A percentile compares a stretch with the other conserved stretches of the same genome.
These are phyloP conservation scores for Syrista parreyssii DNA, from an alignment of 2,888 invertebrate genomes.

Conservation along the genomic window DNA sequence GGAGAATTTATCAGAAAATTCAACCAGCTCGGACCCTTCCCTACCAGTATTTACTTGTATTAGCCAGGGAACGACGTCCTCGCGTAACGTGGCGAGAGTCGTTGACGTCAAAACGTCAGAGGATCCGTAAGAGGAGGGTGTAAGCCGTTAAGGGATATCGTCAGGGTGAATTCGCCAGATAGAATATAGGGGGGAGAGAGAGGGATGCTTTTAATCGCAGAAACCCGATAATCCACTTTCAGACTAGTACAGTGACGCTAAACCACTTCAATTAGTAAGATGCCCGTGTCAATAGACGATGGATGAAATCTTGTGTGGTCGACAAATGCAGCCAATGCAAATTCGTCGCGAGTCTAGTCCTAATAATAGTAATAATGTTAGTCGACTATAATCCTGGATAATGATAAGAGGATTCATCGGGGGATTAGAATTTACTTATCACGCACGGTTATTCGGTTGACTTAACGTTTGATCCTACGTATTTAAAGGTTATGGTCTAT, in stretches of 20 bases:
- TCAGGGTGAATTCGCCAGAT: neutral
- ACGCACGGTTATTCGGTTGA: neutral
- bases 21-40: neutral
- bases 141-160: neutral
- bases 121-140: neutral
- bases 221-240: conserved; percentile 14
- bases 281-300: conserved; percentile 4
- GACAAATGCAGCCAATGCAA: neutral
- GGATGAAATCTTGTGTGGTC: neutral
- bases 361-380: neutral
- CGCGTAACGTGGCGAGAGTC: neutral
- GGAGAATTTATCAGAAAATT: neutral
- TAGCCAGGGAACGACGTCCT: neutral
- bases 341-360: neutral
- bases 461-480: neutral
- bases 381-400: neutral
- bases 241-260: conserved; percentile 9
- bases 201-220: conserved; percentile 7
- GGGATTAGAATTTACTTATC: neutral
- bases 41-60: neutral
- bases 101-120: conserved; percentile 2
- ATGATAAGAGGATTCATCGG: neutral
- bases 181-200: neutral
- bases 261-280: conserved; percentile 12
- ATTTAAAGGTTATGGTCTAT: neutral